Base-by-base conservation (phyloP, 64 coral and sea anemone genomes). In the Montipora efflorescens region DNA sequence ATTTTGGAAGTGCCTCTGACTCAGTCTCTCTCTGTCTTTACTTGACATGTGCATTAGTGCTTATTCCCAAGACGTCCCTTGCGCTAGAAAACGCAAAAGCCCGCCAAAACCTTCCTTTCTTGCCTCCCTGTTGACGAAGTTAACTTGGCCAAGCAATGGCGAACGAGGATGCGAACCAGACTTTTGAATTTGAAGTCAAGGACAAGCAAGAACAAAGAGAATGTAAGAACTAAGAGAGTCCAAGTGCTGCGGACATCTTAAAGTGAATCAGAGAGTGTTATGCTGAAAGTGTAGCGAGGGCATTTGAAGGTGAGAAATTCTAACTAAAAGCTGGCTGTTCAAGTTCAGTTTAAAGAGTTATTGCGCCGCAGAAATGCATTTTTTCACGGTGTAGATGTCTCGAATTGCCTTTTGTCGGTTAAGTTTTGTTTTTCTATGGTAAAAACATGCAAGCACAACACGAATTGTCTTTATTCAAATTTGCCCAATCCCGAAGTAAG, bases 251-350 rank as follows among this genome's bases (percentile, higher is more conserved):
- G 18, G 64, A 67, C 64, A 67, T 67, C 64, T 67, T 67, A 67
- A 67, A 67, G 64, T 12, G 64, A 67, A 67, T 67, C 64, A 67
- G 64, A 67, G 64, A 67, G 64, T 67, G 64, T 67, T 67, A 67
- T 67, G 64, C 7, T 16, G 64, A 67, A 67, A 67, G 64, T 67
- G 64, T 67, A 67, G 64, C 64, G 18, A 67, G 18, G 64, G 64
- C 64, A 67, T 67, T 67, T 67, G 64, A 67, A 67, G 64, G 64
- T 67, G 64, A 67, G 64, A 67, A 67, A 67, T 67, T 67, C 64
- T 67, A 67, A 67, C 64, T 67, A 67, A 67, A 67, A 67, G 64
- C 64, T 67, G 64, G 15, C 64, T 67, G 64, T 67, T 25, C 25
- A 25, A 25, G 25, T 25, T 25, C 25, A 25, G 25, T 25, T 25